Conservation (phyloP, 1,140 invertebrate genomes). For the Calliopsis andreniformis region DNA sequence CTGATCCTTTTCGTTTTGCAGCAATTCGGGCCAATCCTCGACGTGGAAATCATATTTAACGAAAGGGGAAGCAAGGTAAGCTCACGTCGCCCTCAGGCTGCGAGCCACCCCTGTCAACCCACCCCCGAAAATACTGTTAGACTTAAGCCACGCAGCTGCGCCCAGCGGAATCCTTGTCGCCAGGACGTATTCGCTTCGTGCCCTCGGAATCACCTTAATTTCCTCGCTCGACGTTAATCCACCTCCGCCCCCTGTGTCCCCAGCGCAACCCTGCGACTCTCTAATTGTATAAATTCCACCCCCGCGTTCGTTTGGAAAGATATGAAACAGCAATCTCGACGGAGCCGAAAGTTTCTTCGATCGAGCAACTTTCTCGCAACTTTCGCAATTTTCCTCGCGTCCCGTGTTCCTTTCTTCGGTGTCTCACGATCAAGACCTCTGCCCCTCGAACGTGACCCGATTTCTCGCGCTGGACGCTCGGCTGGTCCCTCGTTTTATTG, state of each 20-base stretch:
- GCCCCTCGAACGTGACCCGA: slow-evolving; percentile 23
- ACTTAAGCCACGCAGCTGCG: slow-evolving; percentile 45
- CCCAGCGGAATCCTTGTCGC: slow-evolving; percentile 43
- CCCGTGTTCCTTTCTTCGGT: not conserved
- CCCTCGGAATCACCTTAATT: not conserved
- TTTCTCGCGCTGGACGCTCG: slow-evolving; percentile 20
- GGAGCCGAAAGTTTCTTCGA: slow-evolving; percentile 2
- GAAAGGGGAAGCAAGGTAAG: slow-evolving; percentile 99
- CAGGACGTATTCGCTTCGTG: slow-evolving; percentile 21
- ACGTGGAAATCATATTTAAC: slow-evolving; percentile 99
- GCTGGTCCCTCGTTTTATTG: slow-evolving; percentile 25
- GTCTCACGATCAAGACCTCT: not conserved
- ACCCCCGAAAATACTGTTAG: slow-evolving; percentile 55
- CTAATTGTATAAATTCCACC: not conserved
- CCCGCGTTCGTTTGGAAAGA: not conserved
- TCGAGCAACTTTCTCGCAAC: slow-evolving; percentile 1
- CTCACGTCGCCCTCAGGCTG: slow-evolving; percentile 64
- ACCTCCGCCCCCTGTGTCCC: not conserved
- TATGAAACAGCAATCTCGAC: not conserved
- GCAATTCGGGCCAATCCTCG: slow-evolving; percentile 99
- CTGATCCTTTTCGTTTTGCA: slow-evolving; percentile 84
- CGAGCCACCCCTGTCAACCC: slow-evolving; percentile 70
- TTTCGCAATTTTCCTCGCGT: slow-evolving; percentile 24
- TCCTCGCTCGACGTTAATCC: slow-evolving; percentile 11
- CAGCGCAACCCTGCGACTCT: not conserved